These are phyloP conservation scores for Neopipo cinnamomea DNA, from an alignment of 2,113 vertebrate genomes.

Conservation along the genomic window DNA sequence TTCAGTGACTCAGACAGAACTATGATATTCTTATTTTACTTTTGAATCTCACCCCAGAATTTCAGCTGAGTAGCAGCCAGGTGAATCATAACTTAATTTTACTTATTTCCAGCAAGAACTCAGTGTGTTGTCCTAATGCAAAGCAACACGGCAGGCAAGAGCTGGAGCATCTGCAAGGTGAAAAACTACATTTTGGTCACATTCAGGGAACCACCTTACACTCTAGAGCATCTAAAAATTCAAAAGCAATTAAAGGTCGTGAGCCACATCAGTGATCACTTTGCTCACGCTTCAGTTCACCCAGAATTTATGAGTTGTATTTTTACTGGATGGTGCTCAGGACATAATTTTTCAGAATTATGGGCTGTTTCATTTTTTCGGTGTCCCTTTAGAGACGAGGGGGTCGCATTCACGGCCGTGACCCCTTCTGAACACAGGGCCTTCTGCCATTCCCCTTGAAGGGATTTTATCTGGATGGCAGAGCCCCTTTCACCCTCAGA, in stretches of 20 bases:
- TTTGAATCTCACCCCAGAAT: not conserved
- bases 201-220: not conserved
- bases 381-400: not conserved
- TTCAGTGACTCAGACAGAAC: accelerated
- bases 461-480: not conserved
- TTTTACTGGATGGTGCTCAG: not conserved
- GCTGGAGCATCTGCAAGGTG: not conserved
- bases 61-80: not conserved
- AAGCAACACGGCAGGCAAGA: not conserved
- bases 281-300: not conserved
- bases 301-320: accelerated
- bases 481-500: not conserved
- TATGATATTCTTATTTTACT: not conserved
- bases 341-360: not conserved
- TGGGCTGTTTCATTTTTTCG: not conserved
- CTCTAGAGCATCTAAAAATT: not conserved
- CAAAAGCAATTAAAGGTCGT: not conserved
- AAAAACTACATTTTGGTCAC: not conserved
- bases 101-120: not conserved
- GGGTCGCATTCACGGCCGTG: not conserved
- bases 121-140: not conserved
- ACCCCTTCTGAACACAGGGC: not conserved
- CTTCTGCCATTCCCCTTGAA: not conserved
- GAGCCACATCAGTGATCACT: not conserved
- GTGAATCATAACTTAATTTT: not conserved